Base-by-base conservation (phyloP, 2,113 vertebrate species). In the Amblyornis subalaris region DNA sequence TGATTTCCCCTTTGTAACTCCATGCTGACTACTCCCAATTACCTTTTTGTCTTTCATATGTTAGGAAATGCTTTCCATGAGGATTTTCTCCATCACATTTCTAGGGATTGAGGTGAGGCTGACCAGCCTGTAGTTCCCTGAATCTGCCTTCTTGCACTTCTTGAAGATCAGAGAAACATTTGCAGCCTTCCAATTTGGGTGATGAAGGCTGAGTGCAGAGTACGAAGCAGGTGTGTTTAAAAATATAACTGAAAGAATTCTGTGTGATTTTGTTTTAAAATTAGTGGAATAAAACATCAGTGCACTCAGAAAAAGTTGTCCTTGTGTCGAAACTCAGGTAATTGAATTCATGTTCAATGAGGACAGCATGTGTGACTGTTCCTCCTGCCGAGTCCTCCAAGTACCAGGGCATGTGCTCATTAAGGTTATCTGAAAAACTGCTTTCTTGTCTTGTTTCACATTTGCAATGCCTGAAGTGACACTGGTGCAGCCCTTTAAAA, bases 321-420 rank as follows among this genome's bases (percentile, higher is more conserved):
- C 14, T 79, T 84, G 24, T 50, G 31, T 48, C 2, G 0, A 14
- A 76, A 44, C 1, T 2, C n/a, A 40, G n/a, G 61, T 75, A 58
- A 19, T 40, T 62, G 14, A 71, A 40, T 72, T 86, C 16, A 14
- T 78, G 18, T 64, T 92, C 74, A 26, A 4, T 3, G 4, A 61
- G 40, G 45, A 42, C 45, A 36, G 25, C 17, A 9, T 7, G 21
- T 58, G 23, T 60, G 60, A 6, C 60, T 61, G 20, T 75, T 79
- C 11, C 5, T 79, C 62, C 29, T 69, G 12, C 64, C 36, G 64
- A 78, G 24, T 17, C 6, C n/a, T 85, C 61, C 36, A 55, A 69
- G 44, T 25, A 33, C 12, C 28, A 1, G 50, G 26, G 33, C 48
- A 23, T 29, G 10, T 14, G 35, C 53, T 66, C 0, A 0, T 38